phyloP scores from a whole-genome alignment of 2,113 vertebrate species.

The Vulpes lagopus region DNA sequence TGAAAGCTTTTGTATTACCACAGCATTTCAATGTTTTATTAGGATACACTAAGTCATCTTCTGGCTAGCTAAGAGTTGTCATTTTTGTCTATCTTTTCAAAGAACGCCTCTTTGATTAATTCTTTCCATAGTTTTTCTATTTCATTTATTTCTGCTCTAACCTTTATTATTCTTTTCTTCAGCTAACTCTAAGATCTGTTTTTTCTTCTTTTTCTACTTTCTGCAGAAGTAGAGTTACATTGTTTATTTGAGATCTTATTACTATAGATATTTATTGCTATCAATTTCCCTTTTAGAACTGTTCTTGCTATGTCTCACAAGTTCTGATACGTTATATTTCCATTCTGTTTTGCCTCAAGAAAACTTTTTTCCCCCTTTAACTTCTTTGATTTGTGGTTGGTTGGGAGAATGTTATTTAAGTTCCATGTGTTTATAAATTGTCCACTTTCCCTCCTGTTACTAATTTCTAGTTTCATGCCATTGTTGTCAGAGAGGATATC shows the following conservation, averaged over 20 bases:
- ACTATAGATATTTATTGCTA: not conserved
- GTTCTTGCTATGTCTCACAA: not conserved
- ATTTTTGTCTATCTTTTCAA: not conserved
- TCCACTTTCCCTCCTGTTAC: not conserved
- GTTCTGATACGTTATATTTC: not conserved
- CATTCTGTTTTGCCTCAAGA: not conserved
- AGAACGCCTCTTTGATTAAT: not conserved
- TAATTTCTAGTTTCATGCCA: not conserved
- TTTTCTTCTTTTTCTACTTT: not conserved
- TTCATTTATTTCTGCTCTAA: not conserved
- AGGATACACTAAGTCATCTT: conserved; percentile 51
- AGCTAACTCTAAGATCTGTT: not conserved
- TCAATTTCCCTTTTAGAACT: not conserved
- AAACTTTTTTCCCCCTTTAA: not conserved
- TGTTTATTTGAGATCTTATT: not conserved
- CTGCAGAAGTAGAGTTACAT: not conserved
- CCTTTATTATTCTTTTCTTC: not conserved
- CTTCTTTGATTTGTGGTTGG: not conserved
- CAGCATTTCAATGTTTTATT: conserved; percentile 72
- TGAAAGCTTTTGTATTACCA: conserved; percentile 72
- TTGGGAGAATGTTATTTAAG: not conserved
- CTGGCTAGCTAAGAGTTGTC: not conserved
- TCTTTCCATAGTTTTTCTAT: not conserved
- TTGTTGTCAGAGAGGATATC: not conserved
- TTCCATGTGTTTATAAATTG: not conserved